These are phyloP conservation scores for Coregonus suidteri DNA, from an alignment of 2,797 vertebrate genomes.

Conservation along the genomic window DNA sequence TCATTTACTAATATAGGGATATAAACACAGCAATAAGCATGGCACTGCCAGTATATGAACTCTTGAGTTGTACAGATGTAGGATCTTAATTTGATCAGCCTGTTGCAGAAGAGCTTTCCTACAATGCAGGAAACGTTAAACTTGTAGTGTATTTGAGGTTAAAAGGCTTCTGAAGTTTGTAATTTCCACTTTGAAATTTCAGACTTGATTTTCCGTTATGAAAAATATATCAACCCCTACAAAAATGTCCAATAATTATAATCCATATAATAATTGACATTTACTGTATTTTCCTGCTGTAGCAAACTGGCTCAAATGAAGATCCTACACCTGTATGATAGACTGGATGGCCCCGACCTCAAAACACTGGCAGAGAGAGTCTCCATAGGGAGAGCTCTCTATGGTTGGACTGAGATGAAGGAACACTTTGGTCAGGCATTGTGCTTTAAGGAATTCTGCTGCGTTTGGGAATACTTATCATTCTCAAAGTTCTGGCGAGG, in stretches of 20 bases:
- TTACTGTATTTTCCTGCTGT: too few species aligned
- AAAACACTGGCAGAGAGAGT: conserved; percentile 40
- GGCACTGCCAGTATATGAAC: conserved; percentile 8
- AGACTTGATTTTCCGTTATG: too few species aligned
- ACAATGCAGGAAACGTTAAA: neutral
- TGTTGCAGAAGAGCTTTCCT: neutral
- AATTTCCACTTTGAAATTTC: too few species aligned
- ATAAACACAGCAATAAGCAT: neutral
- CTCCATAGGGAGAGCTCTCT: conserved; percentile 29
- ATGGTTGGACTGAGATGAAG: conserved; percentile 47
- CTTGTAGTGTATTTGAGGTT: too few species aligned
- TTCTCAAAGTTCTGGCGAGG: conserved; percentile 38
- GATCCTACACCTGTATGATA: neutral
- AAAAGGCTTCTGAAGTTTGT: too few species aligned
- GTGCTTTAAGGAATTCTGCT: conserved; percentile 27
- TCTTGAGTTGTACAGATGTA: too few species aligned
- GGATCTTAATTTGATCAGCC: too few species aligned
- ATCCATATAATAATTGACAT: too few species aligned
- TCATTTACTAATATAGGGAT: neutral
- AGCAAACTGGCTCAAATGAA: too few species aligned
- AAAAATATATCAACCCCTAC: too few species aligned
- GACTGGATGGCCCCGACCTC: conserved; percentile 37
- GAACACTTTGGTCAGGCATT: conserved; percentile 25
- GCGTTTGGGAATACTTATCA: conserved; percentile 45
- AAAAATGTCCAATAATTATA: too few species aligned